Evolutionary conservation across 2,113 vertebrate genomes (phyloP).

Genomic region (Sinocyclocheilus anophthalmus): DNA sequence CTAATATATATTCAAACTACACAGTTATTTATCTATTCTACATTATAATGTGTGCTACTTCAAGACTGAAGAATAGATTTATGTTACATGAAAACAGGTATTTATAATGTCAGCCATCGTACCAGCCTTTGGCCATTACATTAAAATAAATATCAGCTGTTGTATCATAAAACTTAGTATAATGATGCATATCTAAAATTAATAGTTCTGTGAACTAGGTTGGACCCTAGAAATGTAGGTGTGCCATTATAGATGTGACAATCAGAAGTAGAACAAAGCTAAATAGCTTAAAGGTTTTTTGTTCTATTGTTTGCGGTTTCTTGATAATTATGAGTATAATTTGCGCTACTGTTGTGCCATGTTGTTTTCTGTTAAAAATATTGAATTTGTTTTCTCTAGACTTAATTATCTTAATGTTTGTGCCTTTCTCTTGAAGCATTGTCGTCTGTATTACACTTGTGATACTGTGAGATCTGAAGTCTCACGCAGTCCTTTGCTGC

Average conservation of each 20-base stretch:
- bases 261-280: slow-evolving; percentile 42
- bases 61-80: neutral
- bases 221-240: slow-evolving; percentile 10
- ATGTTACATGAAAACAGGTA: neutral
- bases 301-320: slow-evolving; percentile 32
- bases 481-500: slow-evolving; percentile 43
- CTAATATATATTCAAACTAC: no score
- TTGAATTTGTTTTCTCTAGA: slow-evolving; percentile 35
- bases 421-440: slow-evolving; percentile 52
- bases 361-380: slow-evolving; percentile 36
- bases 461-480: slow-evolving; percentile 41
- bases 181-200: neutral
- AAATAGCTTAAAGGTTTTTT: slow-evolving; percentile 13
- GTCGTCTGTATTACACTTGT: slow-evolving; percentile 44
- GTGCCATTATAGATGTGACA: slow-evolving; percentile 48
- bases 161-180: neutral
- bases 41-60: neutral
- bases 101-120: neutral
- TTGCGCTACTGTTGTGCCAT: slow-evolving; percentile 34
- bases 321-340: slow-evolving; percentile 4
- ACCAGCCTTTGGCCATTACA: neutral
- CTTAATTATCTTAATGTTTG: slow-evolving; percentile 44
- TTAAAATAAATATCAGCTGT: neutral
- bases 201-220: slow-evolving; percentile 6
- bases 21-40: neutral